Conservation (phyloP, 37 sponge, comb jelly and placozoan genomes). For the Crambe crambe region DNA sequence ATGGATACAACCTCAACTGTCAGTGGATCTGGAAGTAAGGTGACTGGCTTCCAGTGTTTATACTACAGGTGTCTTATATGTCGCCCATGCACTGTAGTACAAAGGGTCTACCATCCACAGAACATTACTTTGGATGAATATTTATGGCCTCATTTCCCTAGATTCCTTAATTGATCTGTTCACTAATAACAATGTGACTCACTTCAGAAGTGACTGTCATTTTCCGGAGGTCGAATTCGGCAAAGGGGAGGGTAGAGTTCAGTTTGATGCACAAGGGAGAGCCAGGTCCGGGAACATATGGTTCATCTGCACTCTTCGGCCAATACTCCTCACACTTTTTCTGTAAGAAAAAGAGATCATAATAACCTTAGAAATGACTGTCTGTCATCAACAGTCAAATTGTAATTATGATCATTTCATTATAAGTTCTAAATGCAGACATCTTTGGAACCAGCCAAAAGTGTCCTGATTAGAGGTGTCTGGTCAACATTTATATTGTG, state of each 20-base stretch:
- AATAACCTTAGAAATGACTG: no score
- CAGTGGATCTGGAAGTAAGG: no score
- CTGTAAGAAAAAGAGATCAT: constrained; percentile 7
- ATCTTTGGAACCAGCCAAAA: background rate
- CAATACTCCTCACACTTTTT: constrained; percentile 85
- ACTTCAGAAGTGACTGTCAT: constrained; percentile 37
- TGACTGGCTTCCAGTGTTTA: no score
- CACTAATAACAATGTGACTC: no score
- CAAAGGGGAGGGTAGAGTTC: constrained; percentile 27
- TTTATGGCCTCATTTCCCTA: background rate
- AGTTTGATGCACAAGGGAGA: constrained; percentile 33
- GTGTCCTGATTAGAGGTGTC: background rate
- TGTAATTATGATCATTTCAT: background rate
- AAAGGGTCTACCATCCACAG: no score
- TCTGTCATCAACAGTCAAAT: background rate
- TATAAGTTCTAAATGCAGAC: no score
- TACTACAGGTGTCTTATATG: no score
- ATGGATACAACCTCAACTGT: no score
- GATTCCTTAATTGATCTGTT: no score
- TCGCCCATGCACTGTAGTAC: no score
- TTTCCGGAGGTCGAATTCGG: constrained; percentile 67
- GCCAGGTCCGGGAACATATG: constrained; percentile 3
- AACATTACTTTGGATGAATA: no score
- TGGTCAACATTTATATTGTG: no score
- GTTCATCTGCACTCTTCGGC: constrained; percentile 49